Percentiles rank a stretch among this genome's conserved stretches.
Evolutionary conservation across 2,113 vertebrate genomes (phyloP).

Genomic region (Chiloscyllium plagiosum): DNA sequence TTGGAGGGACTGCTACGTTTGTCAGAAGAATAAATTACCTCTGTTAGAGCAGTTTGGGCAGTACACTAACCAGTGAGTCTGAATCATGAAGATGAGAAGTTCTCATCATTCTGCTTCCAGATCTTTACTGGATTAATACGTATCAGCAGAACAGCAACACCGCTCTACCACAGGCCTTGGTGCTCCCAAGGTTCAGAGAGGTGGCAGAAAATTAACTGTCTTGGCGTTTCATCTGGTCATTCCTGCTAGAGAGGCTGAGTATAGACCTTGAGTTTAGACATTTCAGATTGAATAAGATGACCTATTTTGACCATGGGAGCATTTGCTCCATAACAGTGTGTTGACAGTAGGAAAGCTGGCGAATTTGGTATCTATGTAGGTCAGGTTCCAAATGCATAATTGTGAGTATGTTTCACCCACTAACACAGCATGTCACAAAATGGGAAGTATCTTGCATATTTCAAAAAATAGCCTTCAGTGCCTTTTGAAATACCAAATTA

Average conservation of each 20-base stretch:
- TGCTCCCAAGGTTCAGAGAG: background rate
- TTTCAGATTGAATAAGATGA: background rate
- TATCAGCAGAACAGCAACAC: background rate
- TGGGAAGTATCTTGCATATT: background rate
- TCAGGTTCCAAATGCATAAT: background rate
- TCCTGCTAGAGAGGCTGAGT: background rate
- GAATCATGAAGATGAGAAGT: background rate
- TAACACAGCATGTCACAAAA: background rate
- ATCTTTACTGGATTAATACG: background rate
- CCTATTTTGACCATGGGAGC: background rate
- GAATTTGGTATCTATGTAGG: background rate
- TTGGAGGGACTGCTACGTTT: too few species aligned
- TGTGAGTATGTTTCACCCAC: background rate
- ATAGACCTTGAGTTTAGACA: background rate
- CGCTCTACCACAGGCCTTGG: background rate
- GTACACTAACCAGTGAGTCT: background rate
- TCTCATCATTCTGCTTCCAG: background rate
- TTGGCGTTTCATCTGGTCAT: background rate
- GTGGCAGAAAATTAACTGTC: background rate
- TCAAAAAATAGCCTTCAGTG: background rate
- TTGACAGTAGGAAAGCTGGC: background rate
- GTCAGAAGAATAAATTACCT: background rate
- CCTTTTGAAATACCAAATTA: background rate
- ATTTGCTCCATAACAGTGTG: background rate
- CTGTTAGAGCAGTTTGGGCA: background rate